Base-by-base conservation (phyloP, 2,797 vertebrate species). In the Danio aesculapii region DNA sequence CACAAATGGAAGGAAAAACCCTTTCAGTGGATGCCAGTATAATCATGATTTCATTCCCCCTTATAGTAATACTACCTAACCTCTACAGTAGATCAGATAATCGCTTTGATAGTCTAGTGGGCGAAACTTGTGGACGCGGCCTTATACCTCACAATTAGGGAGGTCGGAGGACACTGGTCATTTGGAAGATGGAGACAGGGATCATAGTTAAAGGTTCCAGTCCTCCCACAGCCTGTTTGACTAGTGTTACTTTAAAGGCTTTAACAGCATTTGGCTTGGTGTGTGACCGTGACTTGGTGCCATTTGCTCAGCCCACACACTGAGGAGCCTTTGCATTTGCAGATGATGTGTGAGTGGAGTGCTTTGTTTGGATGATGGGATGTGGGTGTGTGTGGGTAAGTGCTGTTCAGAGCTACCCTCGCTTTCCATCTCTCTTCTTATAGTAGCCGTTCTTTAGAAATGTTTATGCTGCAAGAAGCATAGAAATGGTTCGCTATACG, bases 351-450 rank as follows among this genome's bases (percentile, higher is more conserved):
- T 64, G 74, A 84, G 77, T 86, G 83, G 77, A 79, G 82, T 84
- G 62, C 83, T 85, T 82, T 83, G 83, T 83, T 77, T 86, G 79
- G 80, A 75, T 85, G 85, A 66, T 74, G 52, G 69, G 61, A 72
- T 66, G 83, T 84, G 84, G 81, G 88, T 49, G 86, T 79, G 75
- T 83, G 84, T 87, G 83, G 82, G 86, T 83, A 82, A 84, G 82
- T 82, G 69, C 64, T 81, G 78, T 8, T 70, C 78, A 69, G 74
- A 68, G 58, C 77, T 70, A 77, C 77, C 77, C 69, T 67, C 53
- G 14, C 72, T 81, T 83, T 57, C 70, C 75, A 75, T 76, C 66
- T 83, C 63, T 62, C 8, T 77, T 74, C 81, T 83, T 76, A 57
- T 76, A 73, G 57, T 52, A 70, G 39, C 68, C 84, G 79, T 77